Evolutionary conservation across 2,797 vertebrate genomes (phyloP).

Genomic region (Perodicticus potto): DNA sequence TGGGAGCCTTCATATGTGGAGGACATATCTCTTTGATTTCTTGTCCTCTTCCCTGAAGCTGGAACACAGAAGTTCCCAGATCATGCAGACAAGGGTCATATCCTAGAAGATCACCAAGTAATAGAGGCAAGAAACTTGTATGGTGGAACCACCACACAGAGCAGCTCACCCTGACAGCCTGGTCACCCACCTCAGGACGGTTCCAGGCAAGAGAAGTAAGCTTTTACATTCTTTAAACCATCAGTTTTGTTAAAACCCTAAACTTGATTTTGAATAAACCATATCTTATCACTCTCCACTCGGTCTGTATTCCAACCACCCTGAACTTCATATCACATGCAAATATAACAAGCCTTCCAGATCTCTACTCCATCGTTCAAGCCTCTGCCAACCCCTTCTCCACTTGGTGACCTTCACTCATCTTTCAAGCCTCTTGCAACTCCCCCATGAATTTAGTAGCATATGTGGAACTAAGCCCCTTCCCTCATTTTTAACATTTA

Average conservation of each 20-base stretch:
- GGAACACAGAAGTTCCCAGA: neutral
- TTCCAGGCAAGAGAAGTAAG: neutral
- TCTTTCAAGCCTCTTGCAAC: neutral
- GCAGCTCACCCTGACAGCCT: neutral
- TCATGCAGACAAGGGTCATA: neutral
- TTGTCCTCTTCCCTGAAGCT: neutral
- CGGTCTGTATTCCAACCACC: neutral
- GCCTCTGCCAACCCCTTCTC: neutral
- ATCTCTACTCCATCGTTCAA: neutral
- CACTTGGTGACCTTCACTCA: neutral
- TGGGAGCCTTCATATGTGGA: neutral
- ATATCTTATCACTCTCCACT: neutral
- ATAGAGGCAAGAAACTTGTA: neutral
- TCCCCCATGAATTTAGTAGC: neutral
- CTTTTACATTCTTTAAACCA: neutral
- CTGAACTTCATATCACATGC: neutral
- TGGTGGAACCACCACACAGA: neutral
- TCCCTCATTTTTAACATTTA: slow-evolving; percentile 11
- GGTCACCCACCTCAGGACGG: too few species aligned
- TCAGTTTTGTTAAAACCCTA: neutral
- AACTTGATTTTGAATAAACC: neutral
- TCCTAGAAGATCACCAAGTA: neutral
- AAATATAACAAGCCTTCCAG: neutral
- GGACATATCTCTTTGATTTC: neutral
- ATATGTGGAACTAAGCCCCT: neutral